Percentiles rank a stretch among this genome's conserved stretches.
Conservation (phyloP, 2,888 invertebrate species). For the Nomada fabriciana region DNA sequence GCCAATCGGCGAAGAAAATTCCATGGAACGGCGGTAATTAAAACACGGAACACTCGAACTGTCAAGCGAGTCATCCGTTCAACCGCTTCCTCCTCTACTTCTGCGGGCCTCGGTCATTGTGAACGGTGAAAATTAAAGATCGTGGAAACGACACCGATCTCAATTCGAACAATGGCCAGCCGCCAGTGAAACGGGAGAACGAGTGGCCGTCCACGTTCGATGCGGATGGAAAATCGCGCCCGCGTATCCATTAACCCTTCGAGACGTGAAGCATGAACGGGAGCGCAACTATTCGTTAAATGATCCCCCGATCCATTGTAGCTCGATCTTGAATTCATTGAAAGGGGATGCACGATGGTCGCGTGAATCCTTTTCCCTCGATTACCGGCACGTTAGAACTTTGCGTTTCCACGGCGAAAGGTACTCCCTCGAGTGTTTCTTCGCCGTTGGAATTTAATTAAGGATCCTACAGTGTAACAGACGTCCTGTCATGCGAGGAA, state of each 20-base stretch:
- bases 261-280: not conserved
- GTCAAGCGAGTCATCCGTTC: conserved; percentile 42
- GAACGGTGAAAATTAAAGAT: conserved; percentile 55
- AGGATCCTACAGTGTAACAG: conserved; percentile 47
- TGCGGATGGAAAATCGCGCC: conserved; percentile 28
- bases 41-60: conserved; percentile 36
- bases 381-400: conserved; percentile 28
- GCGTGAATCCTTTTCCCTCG: not conserved
- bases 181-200: not conserved
- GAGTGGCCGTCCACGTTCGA: conserved; percentile 7
- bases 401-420: conserved; percentile 40
- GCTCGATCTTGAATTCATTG: conserved; percentile 48
- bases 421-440: conserved; percentile 49
- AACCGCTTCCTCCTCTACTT: conserved; percentile 16
- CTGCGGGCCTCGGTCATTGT: conserved; percentile 46
- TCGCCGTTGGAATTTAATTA: conserved; percentile 61
- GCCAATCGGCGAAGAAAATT: conserved; percentile 47
- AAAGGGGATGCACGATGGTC: not conserved
- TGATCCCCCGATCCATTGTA: conserved; percentile 29
- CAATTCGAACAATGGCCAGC: conserved; percentile 32
- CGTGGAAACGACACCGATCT: conserved; percentile 35
- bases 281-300: not conserved
- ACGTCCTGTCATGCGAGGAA: conserved; percentile 53
- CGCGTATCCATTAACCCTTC: conserved; percentile 7
- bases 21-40: conserved; percentile 52